A percentile compares a stretch with the other conserved stretches of the same genome.
Conservation (phyloP, 2,113 vertebrate species). For the Gracilinanus agilis region DNA sequence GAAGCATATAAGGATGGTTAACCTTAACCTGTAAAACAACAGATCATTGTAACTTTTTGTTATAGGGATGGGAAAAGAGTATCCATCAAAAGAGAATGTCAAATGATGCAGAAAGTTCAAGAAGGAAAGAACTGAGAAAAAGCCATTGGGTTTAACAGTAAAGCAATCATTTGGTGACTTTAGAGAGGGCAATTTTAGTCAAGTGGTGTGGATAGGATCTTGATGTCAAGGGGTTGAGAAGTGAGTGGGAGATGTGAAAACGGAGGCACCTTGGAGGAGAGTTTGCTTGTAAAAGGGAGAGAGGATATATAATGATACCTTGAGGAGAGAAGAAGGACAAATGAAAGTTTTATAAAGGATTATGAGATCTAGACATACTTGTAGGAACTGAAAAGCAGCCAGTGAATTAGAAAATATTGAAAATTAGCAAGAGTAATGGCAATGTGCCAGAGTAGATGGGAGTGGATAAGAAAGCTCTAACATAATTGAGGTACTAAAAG, state of each 20-base stretch:
- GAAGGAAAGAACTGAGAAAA: background rate
- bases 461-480: background rate
- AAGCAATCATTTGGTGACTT: background rate
- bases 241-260: background rate
- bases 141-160: background rate
- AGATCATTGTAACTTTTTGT: background rate
- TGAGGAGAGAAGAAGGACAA: background rate
- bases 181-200: background rate
- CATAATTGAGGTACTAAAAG: background rate
- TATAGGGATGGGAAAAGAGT: background rate
- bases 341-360: background rate
- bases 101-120: background rate
- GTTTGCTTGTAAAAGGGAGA: background rate
- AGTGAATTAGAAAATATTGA: background rate
- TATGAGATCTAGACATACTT: background rate
- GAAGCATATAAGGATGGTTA: background rate
- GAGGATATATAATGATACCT: background rate
- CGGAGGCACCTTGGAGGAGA: background rate
- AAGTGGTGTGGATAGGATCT: background rate
- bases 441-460: background rate
- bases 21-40: background rate
- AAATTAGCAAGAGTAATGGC: background rate
- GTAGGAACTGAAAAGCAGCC: background rate
- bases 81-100: background rate
- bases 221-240: background rate